Percentiles rank a stretch among this genome's conserved stretches.
Conservation (phyloP, 1,140 invertebrate species). For the Anastatus disparis region DNA sequence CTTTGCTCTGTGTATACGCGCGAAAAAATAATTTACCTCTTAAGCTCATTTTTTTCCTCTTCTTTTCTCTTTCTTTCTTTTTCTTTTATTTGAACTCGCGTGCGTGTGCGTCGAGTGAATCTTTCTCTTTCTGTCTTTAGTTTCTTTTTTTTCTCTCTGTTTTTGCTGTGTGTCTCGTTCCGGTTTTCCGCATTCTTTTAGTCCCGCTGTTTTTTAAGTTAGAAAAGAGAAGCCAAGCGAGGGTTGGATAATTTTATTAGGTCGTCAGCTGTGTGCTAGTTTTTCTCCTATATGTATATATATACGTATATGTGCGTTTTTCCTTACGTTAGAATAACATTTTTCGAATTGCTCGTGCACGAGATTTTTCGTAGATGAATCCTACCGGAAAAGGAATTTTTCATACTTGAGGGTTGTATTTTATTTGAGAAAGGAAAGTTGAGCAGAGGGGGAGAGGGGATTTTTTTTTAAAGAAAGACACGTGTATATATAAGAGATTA, state of each 20-base stretch:
- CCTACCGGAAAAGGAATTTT: too few species aligned
- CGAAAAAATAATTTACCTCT: neutral
- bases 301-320: too few species aligned
- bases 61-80: too few species aligned
- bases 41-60: too few species aligned
- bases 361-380: too few species aligned
- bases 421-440: neutral
- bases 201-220: constrained; percentile 9
- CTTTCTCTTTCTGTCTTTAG: constrained; percentile 1
- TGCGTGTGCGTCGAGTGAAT: neutral
- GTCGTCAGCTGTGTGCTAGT: constrained; percentile 13
- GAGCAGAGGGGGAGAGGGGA: neutral
- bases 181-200: constrained; percentile 11
- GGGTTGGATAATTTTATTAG: constrained; percentile 14
- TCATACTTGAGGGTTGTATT: too few species aligned
- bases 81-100: neutral
- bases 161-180: too few species aligned
- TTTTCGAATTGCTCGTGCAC: too few species aligned
- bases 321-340: neutral
- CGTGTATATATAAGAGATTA: constrained; percentile 12
- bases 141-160: too few species aligned
- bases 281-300: too few species aligned
- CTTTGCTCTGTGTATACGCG: neutral
- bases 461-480: neutral
- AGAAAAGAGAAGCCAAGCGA: neutral